Evolutionary conservation across 64 coral and sea anemone species (phyloP), one percentile per base, ranked within the genome.

Genomic region (Dendrophyllia cribrosa): DNA sequence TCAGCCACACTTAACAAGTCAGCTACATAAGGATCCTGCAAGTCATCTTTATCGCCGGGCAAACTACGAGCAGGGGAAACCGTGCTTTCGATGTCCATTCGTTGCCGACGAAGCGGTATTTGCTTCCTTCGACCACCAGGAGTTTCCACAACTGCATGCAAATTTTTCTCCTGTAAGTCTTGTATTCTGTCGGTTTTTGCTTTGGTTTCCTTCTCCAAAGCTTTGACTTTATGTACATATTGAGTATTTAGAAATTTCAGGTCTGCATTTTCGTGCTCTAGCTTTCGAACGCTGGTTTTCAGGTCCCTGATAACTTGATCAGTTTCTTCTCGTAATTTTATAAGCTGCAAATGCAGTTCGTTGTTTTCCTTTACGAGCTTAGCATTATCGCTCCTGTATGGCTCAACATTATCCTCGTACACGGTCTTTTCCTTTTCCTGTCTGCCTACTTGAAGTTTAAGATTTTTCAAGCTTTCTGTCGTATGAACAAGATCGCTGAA

Each of bases 181-280:
- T 93, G 91, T 80, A 99, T 99, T 77, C 94, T 93, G 19, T 94
- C 88, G 78, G 97, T 99, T 65, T 99, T 99, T 16, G 79, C 55
- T 59, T 93, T 99, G 73, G 77, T 86, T 72, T 99, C 97, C 65
- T 96, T 99, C 55, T 99, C 97, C 66, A 99, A 76, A 59, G 94
- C 97, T 88, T 99, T 99, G 26, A 99, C 97, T 87, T 99, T 99
- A 78, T 99, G 97, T 65, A 99, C 97, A 79, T 99, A 99, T 56
- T 99, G 97, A 58, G 97, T 99, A 88, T 99, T 99, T 22, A 99
- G 58, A 83, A 99, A 99, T 88, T 99, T 99, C 9, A 99, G 71
- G 76, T 99, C 97, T 34, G 97, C 97, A 95, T 88, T 99, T 58
- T 99, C 97, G 34, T 99, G 97, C 83, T 99, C 97, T 55, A 99